Percentiles rank a stretch among this genome's conserved stretches.
phyloP scores from a whole-genome alignment of 2,113 vertebrate genomes.

The Oryzias melastigma region DNA sequence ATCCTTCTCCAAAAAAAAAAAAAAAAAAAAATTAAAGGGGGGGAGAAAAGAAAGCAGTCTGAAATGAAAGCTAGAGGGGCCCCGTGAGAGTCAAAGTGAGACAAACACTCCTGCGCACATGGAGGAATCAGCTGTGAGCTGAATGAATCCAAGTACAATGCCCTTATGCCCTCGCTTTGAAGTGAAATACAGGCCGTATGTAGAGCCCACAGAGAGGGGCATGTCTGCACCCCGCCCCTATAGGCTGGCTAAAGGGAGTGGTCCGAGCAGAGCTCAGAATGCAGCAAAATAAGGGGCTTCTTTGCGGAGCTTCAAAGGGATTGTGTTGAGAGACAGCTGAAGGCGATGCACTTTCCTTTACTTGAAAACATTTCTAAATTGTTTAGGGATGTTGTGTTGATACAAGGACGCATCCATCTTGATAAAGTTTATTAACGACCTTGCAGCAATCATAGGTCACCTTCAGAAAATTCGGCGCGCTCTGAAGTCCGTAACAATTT shows the following conservation, averaged over 20 bases:
- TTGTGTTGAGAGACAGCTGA: constrained; percentile 14
- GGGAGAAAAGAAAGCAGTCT: constrained; percentile 46
- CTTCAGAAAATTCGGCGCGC: constrained; percentile 21
- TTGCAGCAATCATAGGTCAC: constrained; percentile 13
- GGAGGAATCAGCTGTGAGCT: constrained; percentile 70
- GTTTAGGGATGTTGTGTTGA: constrained; percentile 1
- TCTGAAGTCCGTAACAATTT: constrained; percentile 50
- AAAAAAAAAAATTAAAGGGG: constrained; percentile 12
- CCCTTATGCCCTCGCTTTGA: constrained; percentile 77
- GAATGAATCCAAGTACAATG: constrained; percentile 67
- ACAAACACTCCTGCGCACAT: constrained; percentile 54
- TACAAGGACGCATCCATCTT: constrained; percentile 6
- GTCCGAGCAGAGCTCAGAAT: constrained; percentile 43
- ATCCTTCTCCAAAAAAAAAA: constrained; percentile 31
- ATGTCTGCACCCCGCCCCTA: constrained; percentile 60
- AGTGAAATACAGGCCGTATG: constrained; percentile 76
- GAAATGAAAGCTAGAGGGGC: constrained; percentile 71
- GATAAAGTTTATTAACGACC: constrained; percentile 35
- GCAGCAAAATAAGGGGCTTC: constrained; percentile 34
- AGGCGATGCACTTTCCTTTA: constrained; percentile 5
- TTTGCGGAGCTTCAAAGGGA: constrained; percentile 26
- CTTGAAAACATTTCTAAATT: constrained; percentile 13
- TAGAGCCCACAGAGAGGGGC: constrained; percentile 71
- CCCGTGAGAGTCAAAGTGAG: constrained; percentile 63
- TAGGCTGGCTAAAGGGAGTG: constrained; percentile 66